Base-by-base conservation (phyloP, 2,797 vertebrate genomes). In the Uromys caudimaculatus region DNA sequence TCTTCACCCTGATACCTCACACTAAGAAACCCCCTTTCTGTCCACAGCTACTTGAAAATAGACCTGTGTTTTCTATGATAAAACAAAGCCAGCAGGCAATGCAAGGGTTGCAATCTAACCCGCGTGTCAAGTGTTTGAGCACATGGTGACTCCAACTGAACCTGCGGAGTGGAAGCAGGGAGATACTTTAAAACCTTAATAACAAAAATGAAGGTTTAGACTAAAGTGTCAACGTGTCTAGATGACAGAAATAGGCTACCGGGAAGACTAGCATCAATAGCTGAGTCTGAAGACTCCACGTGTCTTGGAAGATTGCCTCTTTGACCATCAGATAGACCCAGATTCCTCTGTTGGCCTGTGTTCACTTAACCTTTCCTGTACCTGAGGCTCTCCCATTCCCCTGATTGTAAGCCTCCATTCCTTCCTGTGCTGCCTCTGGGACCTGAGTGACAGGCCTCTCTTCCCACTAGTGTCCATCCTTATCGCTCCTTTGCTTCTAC, bases 1-100 rank as follows among this genome's bases (percentile, higher is more conserved):
- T 3, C 0, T 58, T 8, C 4, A 21, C 24, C 50, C 60, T 41
- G 35, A 29, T 0, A 0, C 32, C 77, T 77, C 41, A 41, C 2
- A 2, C 29, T 8, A 9, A 50, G 60, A 76, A 92, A 91, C 69
- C 32, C 73, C 7, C 56, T 73, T 71, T 38, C 60, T 50, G 29
- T 19, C 73, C 71, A 75, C 19, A 73, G 52, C 11, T 47, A 50
- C 44, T 41, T 52, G 62, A 62, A 21, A 60, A n/a, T 27, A 52
- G 35, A 1, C 32, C 35, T n/a, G 32, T 1, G 2, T 5, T 60
- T 69, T 60, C 77, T 47, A 58, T 16, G 3, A 54, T 76, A 71
- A 56, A 5, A 2, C 6, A 62, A 54, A 54, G 0, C 32, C 69
- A 84, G 44, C 12, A 41, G 38, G 2, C 50, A 81, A 35, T 52